Evolutionary conservation across 2,888 invertebrate genomes (phyloP), one percentile per base, ranked within the genome.

Genomic region (Xestia xanthographa): DNA sequence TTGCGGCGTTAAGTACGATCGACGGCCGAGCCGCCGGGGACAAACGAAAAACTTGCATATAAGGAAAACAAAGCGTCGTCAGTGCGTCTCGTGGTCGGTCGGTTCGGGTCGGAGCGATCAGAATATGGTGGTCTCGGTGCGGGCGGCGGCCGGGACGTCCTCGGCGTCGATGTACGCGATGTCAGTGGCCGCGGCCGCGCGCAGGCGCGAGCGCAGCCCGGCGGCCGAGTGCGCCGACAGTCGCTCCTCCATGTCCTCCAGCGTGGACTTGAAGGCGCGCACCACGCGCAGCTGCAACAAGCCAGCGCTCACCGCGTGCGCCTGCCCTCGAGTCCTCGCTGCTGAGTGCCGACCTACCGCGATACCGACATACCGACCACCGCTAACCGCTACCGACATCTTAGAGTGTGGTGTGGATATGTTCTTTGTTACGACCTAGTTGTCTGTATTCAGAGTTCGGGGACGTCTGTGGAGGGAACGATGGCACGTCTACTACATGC

Each of bases 241-340:
- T 93, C 99, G 98, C 97, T 99, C 99, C 97, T 99, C 99, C 97
- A 99, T 97, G 97, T 99, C 99, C 98, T 99, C 99, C 98, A 99
- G 98, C 95, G 98, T 99, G 94, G 99, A 99, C 97, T 98, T 99
- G 98, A 99, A 99, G 96, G 99, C 99, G 97, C 99, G 99, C 97
- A 99, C 99, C 97, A 99, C 99, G 97, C 99, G 99, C 97, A 99
- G 98, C 99, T 99, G 99, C 97, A 98, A 98, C 97, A 97, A 92
- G 86, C 83, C 70, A 62, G 83, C 87, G 86, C 74, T 83, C 69
- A 81, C 85, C 72, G 77, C 83, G 62, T 22, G 68, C 72, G 77
- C 79, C 48, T 14, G 68, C 82, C 78, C 62, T 65, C 66, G 66
- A 69, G 75, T 58, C 87, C 82, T 74, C 86, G 81, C 83, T 69